Base-by-base conservation (phyloP, 2,797 vertebrate species). In the Sebastiscus tertius region DNA sequence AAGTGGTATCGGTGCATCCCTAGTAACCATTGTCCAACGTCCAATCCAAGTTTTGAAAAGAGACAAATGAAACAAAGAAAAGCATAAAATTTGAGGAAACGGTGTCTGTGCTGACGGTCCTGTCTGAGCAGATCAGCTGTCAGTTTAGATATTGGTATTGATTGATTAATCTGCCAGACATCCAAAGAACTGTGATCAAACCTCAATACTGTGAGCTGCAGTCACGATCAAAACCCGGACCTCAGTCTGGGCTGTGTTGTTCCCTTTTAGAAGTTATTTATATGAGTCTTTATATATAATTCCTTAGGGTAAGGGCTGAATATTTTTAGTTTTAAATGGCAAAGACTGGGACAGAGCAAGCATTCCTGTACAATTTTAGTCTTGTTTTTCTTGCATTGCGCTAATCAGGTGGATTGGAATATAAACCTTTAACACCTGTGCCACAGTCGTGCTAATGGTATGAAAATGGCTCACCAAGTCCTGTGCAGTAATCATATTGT, bases 121-220 rank as follows among this genome's bases (percentile, higher is more conserved):
- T 24, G n/a, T 73, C 29, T 49, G 42, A 61, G 77, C 33, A 31
- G 33, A 80, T 74, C 33, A 67, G 29, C 6, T 39, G 56, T 60
- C n/a, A 29, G 42, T 54, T 74, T 61, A 20, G 55, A 61, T 61
- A 80, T 54, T 54, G 56, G 33, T 73, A 67, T 67, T 54, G 24
- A 79, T 27, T n/a, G 14, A 20, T n/a, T 76, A 60, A 67, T 76
- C 61, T 75, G 61, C 49, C 63, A 67, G 74, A 67, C 63, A 33
- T 27, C 62, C 20, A 66, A 46, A 24, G 26, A 46, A 29, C 27
- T 67, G 60, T 54, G 60, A 64, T 74, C 46, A 55, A 34, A 59
- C 52, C 39, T 34, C 29, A 52, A 8, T 29, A 26, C 16, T 49
- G 64, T 36, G 64, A 61, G 55, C 55, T 60, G 29, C 36, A 69